Evolutionary conservation across 2,888 invertebrate genomes (phyloP), one percentile per base, ranked within the genome.

Genomic region (Meiosimyza platycephala): DNA sequence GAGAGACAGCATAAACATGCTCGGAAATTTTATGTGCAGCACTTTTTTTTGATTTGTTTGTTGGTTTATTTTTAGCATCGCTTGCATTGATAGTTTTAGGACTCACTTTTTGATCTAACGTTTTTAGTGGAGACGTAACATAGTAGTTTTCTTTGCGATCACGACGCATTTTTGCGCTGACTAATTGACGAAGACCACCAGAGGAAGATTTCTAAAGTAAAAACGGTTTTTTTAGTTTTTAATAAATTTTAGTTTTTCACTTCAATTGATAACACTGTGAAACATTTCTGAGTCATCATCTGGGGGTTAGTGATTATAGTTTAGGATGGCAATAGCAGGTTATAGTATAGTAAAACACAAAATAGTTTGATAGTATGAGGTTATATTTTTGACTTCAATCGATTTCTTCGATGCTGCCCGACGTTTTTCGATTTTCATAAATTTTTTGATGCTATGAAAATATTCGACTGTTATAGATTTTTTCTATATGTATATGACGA

Each of bases 1-100:
- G 81, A n/a, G 83, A 84, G n/a, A 86, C 86, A 13, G 83, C 78
- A 77, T 87, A 86, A n/a, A 87, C 82, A 73, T 86, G 85, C 50
- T 86, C 85, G 6, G 85, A 80, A 22, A 86, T 85, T 79, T 87
- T 87, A 55, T 84, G 82, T 18, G 86, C 86, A 71, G 82, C 81
- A 71, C 81, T 81, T 75, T 82, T 84, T 15, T 81, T 80, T 74
- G 51, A 72, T 76, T 75, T 77, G 63, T 75, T 75, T 5, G 74
- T 28, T 70, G 70, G 68, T n/a, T 59, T 72, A 48, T 47, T 18
- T n/a, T 2, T 68, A 40, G 40, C 9, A 9, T 9, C 40, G 48
- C 52, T 57, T 15, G 18, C 15, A 13, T 40, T 71, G 22, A 28
- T 13, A 50, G 33, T 6, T 13, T 48, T 33, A 3, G 48, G 15